Percentiles rank a stretch among this genome's conserved stretches.
Evolutionary conservation across 2,113 vertebrate species (phyloP).

Genomic region (Corydoras sp.): DNA sequence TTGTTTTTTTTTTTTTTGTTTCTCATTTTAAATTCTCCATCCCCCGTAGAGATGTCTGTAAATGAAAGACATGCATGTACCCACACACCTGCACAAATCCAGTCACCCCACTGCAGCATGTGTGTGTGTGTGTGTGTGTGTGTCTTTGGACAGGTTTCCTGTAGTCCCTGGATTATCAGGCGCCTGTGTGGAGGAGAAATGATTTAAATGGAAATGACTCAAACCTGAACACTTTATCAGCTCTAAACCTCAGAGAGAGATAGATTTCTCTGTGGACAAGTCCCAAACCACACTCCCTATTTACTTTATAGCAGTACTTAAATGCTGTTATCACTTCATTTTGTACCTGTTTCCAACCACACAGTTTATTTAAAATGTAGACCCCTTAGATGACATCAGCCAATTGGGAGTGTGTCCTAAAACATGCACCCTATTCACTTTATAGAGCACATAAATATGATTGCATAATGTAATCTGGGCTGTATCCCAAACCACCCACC

Average conservation of each 20-base stretch:
- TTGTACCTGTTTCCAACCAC: neutral
- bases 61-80: conserved; percentile 13
- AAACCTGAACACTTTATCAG: conserved; percentile 19
- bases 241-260: conserved; percentile 2
- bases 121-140: conserved; percentile 35
- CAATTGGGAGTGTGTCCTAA: neutral
- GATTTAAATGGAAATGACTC: conserved; percentile 28
- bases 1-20: neutral
- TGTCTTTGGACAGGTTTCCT: conserved; percentile 13
- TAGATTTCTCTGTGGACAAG: neutral
- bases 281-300: conserved; percentile 5
- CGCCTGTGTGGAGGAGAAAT: conserved; percentile 9
- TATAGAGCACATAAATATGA: neutral
- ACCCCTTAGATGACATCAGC: neutral
- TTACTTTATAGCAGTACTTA: neutral
- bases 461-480: neutral
- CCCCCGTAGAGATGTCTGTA: neutral
- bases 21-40: neutral
- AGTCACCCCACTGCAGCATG: conserved; percentile 31
- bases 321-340: neutral
- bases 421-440: neutral
- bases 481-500: neutral
- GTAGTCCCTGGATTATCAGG: conserved; percentile 5
- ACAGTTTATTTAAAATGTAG: neutral
- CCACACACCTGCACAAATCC: conserved; percentile 27